Evolutionary conservation across 2,888 invertebrate genomes (phyloP), one percentile per base, ranked within the genome.

Genomic region (Idaea aversata): DNA sequence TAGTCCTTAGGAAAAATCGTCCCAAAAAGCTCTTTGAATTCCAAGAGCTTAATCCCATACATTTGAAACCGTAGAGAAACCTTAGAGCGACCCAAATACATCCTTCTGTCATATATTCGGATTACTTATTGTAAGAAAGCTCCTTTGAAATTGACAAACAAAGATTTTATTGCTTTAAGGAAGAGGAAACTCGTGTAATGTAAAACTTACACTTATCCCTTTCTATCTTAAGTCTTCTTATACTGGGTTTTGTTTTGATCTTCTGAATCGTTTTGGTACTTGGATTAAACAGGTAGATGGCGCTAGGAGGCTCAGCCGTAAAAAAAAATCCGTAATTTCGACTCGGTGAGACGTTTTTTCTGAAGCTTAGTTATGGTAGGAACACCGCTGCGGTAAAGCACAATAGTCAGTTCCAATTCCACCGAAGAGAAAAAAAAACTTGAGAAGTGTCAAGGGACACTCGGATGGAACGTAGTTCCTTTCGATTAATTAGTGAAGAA

Each of bases 81-180:
- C 47, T 5, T 47, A 47, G 47, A 47, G 47, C 3, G 10, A 47
- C 47, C 36, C 47, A 47, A 47, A 47, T 10, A 47, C 47, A 13
- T 47, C 47, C 47, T 13, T 4, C 47, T 25, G 5, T 47, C 47
- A 47, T 47, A 47, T 47, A 47, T 47, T 47, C 47, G 47, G 47
- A 47, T 47, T 47, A 47, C 47, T 47, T 47, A 47, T 47, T 47
- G 47, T 47, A 13, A 47, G 10, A 2, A 47, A 47, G 7, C 47
- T 47, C 47, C 47, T 47, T 47, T 47, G 47, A 47, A 47, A 47
- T 47, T 34, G 25, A 59, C 59, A 59, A 59, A 59, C 59, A 59
- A 34, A 16, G 59, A 59, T 59, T 59, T 59, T 59, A 59, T 59
- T 59, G 34, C 34, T 16, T 5, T 13, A 34, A 59, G 13, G 59